phyloP scores from a whole-genome alignment of 2,888 invertebrate genomes.

The Dicranocentrus wangi region DNA sequence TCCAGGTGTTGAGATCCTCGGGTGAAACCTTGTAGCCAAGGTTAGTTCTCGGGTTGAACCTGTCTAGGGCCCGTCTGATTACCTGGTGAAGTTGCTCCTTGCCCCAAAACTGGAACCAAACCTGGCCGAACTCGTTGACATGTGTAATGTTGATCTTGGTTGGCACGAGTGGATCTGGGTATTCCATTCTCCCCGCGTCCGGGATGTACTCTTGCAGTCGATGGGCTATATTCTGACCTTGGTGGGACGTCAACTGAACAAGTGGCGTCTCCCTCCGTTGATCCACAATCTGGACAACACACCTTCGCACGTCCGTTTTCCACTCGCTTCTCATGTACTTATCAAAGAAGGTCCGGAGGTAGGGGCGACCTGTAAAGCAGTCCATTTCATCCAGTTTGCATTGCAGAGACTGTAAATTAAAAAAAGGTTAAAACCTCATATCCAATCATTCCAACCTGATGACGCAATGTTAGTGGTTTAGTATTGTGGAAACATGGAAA shows the following conservation, averaged over 20 bases:
- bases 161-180: background rate
- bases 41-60: background rate
- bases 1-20: background rate
- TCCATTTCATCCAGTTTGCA: slow-evolving; percentile 37
- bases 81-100: background rate
- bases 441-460: background rate
- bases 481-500: too few species aligned
- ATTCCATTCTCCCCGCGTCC: background rate
- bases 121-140: background rate
- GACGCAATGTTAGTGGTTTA: background rate
- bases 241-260: background rate
- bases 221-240: background rate
- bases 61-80: background rate
- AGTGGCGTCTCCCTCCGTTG: background rate
- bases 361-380: slow-evolving; percentile 11
- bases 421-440: background rate
- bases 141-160: background rate
- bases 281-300: too few species aligned
- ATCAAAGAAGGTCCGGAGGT: too few species aligned
- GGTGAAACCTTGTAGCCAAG: background rate
- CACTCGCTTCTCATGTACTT: too few species aligned
- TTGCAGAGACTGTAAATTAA: slow-evolving; percentile 22
- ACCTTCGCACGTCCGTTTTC: too few species aligned
- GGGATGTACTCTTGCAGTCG: slow-evolving; percentile 31
- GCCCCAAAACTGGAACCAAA: slow-evolving; percentile 18